Evolutionary conservation across 2,888 invertebrate genomes (phyloP), one percentile per base, ranked within the genome.

Genomic region (Aelia acuminata): DNA sequence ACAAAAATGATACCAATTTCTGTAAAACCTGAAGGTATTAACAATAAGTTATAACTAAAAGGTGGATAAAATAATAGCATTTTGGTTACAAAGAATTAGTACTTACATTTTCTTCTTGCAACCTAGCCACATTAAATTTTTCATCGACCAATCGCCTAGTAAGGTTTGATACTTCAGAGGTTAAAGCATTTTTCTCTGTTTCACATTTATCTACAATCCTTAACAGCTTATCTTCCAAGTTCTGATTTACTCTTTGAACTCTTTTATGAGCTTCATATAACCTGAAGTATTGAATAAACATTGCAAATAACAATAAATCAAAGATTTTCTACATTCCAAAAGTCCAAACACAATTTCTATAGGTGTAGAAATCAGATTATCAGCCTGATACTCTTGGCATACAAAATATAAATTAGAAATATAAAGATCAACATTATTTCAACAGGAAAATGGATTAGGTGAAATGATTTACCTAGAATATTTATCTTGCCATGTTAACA

Each of bases 171-270:
- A 98, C 95, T 92, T 98, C 98, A 92, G 96, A 96, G 84, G 97
- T 97, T 90, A 98, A 93, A 91, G 96, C 95, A 91, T 95, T 95
- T 92, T 98, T 97, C 92, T 98, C 98, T 88, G 96, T 96, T 92
- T 98, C 97, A 94, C 96, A 97, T 91, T 96, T 96, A 93, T 98
- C 98, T 11, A 98, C 98, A 92, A 98, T 94, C 93, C 96, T 97
- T 89, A 98, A 93, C 90, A 98, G 93, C 92, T 98, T 98, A 92
- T 98, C 98, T 93, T 98, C 98, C 91, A 98, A 94, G 91, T 96
- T 96, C 93, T 98, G 98, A 93, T 98, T 98, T 75, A 98, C 95
- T 93, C 97, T 97, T 93, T 98, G 98, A 89, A 98, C 96, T 91
- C 97, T 95, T 92, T 97, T 97, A 92, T 98, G 98, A 88, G 98